phyloP scores from a whole-genome alignment of 2,113 vertebrate species.

The Ammodramus savannarum region DNA sequence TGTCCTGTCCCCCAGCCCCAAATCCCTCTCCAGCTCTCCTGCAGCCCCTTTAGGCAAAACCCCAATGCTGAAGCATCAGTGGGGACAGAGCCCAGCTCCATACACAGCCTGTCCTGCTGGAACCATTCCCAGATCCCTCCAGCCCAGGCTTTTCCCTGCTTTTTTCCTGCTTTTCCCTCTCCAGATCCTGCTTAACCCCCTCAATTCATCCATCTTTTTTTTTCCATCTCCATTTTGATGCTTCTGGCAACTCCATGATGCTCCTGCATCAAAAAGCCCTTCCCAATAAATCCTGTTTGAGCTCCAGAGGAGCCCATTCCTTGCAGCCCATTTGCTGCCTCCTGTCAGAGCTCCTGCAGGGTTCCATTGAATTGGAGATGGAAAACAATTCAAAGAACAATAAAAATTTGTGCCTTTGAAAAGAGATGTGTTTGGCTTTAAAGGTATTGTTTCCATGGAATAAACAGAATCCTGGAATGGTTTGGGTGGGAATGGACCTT shows the following conservation, averaged over 20 bases:
- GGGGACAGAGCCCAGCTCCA: background rate
- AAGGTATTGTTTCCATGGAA: background rate
- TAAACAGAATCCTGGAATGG: background rate
- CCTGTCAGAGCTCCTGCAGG: background rate
- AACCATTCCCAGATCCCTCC: background rate
- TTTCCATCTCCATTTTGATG: background rate
- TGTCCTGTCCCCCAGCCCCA: background rate
- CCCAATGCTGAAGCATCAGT: background rate
- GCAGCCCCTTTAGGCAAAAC: background rate
- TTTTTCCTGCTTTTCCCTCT: accelerated
- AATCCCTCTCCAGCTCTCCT: background rate
- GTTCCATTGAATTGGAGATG: background rate
- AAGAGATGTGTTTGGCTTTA: background rate
- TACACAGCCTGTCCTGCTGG: too few species aligned
- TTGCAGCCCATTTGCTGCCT: background rate
- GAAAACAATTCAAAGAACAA: background rate
- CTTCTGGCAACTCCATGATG: background rate
- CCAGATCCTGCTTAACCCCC: background rate
- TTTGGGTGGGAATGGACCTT: background rate
- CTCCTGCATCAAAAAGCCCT: background rate
- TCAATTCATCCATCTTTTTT: background rate
- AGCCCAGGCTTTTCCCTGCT: background rate
- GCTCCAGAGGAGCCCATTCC: background rate
- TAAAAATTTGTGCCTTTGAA: background rate
- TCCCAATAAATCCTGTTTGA: background rate